Percentiles rank a stretch among this genome's conserved stretches.
Conservation (phyloP, 2,888 invertebrate genomes). For the Ophion costatus region DNA sequence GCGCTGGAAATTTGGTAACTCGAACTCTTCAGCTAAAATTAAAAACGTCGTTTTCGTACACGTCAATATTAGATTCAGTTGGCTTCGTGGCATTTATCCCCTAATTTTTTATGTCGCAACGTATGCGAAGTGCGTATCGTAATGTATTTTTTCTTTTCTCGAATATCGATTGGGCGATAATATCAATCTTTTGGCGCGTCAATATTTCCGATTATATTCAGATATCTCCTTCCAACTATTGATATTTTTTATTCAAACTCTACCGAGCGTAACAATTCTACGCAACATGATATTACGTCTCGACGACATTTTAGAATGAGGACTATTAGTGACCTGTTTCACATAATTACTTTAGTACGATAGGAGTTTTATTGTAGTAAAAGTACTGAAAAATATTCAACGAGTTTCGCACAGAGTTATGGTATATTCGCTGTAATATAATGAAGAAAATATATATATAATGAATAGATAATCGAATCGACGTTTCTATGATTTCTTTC, state of each 20-base stretch:
- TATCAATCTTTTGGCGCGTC: not conserved
- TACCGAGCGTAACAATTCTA: not conserved
- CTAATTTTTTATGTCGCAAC: not conserved
- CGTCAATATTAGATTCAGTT: not conserved
- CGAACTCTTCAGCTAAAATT: not conserved
- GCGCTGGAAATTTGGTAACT: not conserved
- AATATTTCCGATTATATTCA: not conserved
- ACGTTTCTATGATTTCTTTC: not conserved
- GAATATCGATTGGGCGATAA: not conserved
- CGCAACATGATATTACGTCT: not conserved
- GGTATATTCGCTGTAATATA: conserved; percentile 18
- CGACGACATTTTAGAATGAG: not conserved
- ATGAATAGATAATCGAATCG: not conserved
- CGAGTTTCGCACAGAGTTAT: conserved; percentile 42
- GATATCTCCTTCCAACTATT: not conserved
- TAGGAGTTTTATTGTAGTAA: conserved; percentile 45
- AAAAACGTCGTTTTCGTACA: not conserved
- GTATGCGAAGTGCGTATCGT: not conserved
- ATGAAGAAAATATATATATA: conserved; percentile 17
- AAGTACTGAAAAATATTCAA: conserved; percentile 61
- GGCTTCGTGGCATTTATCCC: not conserved
- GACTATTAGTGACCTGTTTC: not conserved
- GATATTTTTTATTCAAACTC: not conserved
- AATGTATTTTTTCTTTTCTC: not conserved
- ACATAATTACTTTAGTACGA: conserved; percentile 23